These are phyloP conservation scores for Eupithecia dodoneata DNA, from an alignment of 2,888 invertebrate genomes.

Conservation along the genomic window DNA sequence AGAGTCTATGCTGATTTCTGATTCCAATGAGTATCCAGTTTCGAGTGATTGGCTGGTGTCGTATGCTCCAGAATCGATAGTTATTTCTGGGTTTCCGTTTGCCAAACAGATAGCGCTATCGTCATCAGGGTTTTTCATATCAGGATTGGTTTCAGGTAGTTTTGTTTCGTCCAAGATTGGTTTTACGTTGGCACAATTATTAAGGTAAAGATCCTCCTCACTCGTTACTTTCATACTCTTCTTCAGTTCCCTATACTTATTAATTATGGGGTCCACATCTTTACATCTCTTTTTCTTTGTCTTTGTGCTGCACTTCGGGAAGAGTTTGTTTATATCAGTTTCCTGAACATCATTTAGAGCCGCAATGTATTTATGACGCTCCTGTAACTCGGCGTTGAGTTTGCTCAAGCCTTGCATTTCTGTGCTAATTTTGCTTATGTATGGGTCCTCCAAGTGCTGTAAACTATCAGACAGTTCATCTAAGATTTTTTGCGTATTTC, in stretches of 20 bases:
- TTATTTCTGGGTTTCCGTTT: constrained; percentile 81
- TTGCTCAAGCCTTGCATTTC: constrained; percentile 85
- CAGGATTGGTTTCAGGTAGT: constrained; percentile 60
- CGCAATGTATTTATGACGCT: constrained; percentile 84
- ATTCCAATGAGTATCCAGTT: constrained; percentile 81
- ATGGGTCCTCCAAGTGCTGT: constrained; percentile 85
- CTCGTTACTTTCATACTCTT: constrained; percentile 77
- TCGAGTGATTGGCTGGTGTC: constrained; percentile 80
- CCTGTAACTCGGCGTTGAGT: constrained; percentile 83
- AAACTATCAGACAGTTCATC: constrained; percentile 79
- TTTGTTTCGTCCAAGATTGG: constrained; percentile 64
- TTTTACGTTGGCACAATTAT: constrained; percentile 78
- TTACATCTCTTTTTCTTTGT: constrained; percentile 80
- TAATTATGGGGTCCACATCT: constrained; percentile 79
- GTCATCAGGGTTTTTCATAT: constrained; percentile 78
- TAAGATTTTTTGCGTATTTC: constrained; percentile 78
- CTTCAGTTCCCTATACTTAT: constrained; percentile 78
- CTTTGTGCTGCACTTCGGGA: constrained; percentile 79
- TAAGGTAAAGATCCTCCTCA: constrained; percentile 75
- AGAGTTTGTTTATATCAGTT: constrained; percentile 75
- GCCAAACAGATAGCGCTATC: constrained; percentile 78
- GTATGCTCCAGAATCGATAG: constrained; percentile 78
- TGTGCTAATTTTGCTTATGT: constrained; percentile 83
- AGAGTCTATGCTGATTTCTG: constrained; percentile 85
- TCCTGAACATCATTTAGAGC: constrained; percentile 81